Evolutionary conservation across 1,140 invertebrate species (phyloP), one percentile per base, ranked within the genome.

Genomic region (Drosophila elegans): DNA sequence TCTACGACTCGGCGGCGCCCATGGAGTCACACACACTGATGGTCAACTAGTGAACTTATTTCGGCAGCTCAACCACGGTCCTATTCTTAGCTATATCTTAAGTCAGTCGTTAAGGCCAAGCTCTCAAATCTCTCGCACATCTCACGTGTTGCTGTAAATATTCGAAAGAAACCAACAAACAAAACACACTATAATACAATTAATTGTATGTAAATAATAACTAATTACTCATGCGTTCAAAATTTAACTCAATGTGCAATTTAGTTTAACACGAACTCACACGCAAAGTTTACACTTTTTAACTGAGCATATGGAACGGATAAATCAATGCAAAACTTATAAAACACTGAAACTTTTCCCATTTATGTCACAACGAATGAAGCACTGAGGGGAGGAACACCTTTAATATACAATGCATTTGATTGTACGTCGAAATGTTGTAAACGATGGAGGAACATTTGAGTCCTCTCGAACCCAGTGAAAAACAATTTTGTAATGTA

Each of bases 1-100:
- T 99, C 46, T 99, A 99, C 93, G 98, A 99, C 94, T 99, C 98
- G 49, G 98, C 98, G 48, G 92, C 92, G 11, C 92, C 92, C 13
- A 92, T 92, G 91, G 92, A 92, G 83, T 92, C 92, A 55, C 92
- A 92, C 54, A 92, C 92, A 39, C 69, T 92, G 52, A 92, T 92
- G 91, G 91, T 92, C 45, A 92, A 92, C 80, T 92, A 92, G 69
- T 34, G 4, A 25, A 41, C 39, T 42, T 27, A 9, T 46, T 41
- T 27, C 41, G 44, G 9, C 45, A 51, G n/a, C 67, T 39, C 12
- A 32, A 52, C 25, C 41, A 56, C 39, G 51, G 61, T 72, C 53
- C 54, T 57, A 75, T 64, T 38, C 55, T 78, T 80, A 68, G 59
- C 66, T 75, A 57, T 62, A 48, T 48, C 46, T 63, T 77, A 80